Evolutionary conservation across 1,140 invertebrate genomes (phyloP).

Genomic region (Ceratosolen fusciceps): DNA sequence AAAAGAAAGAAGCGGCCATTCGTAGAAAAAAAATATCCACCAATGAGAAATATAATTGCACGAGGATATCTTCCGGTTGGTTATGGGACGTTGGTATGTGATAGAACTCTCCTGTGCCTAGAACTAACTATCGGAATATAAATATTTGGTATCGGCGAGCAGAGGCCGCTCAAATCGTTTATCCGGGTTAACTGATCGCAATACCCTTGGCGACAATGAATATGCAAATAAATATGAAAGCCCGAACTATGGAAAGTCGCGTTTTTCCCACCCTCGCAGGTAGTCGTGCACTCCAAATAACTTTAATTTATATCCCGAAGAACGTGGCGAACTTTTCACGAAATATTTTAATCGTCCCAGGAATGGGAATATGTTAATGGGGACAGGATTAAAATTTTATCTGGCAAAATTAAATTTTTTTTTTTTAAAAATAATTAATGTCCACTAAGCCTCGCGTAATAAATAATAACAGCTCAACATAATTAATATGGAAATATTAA

Average conservation of each 20-base stretch:
- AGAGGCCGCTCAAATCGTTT: conserved; percentile 50
- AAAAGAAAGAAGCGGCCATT: conserved; percentile 30
- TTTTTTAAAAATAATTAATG: too few relatives aligned
- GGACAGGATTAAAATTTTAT: too few relatives aligned
- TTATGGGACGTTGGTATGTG: not conserved
- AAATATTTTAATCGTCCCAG: too few relatives aligned
- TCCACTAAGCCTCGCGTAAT: too few relatives aligned
- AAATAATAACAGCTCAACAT: too few relatives aligned
- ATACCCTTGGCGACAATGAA: conserved; percentile 49
- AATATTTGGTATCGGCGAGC: conserved; percentile 37
- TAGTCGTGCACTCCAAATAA: not conserved
- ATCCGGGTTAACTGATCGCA: conserved; percentile 45
- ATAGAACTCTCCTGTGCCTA: conserved; percentile 14
- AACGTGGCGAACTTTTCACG: too few relatives aligned
- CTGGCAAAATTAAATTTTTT: too few relatives aligned
- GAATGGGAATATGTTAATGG: too few relatives aligned
- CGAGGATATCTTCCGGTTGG: not conserved
- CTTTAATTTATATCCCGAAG: too few relatives aligned
- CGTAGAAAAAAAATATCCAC: conserved; percentile 21
- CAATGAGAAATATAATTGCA: not conserved
- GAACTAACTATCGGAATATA: conserved; percentile 44
- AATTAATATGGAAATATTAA: too few relatives aligned
- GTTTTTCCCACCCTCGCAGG: not conserved
- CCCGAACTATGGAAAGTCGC: not conserved
- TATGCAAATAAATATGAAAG: conserved; percentile 52